Evolutionary conservation across 2,113 vertebrate genomes (phyloP).

Genomic region (Embiotoca jacksoni): DNA sequence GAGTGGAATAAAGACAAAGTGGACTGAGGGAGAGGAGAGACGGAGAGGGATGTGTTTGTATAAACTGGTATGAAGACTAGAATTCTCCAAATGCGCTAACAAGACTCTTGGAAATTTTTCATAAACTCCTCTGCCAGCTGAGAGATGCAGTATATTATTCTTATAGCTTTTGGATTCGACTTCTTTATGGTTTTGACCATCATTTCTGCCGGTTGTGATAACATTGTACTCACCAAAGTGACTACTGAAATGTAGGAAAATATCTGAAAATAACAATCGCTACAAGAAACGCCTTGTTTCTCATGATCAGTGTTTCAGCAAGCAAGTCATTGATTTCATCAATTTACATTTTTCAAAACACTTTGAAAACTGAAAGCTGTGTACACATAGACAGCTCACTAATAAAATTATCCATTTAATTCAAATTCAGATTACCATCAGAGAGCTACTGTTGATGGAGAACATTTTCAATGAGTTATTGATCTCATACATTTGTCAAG

Average conservation of each 20-base stretch:
- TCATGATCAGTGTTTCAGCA: too few relatives aligned
- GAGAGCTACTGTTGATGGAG: slow-evolving; percentile 1
- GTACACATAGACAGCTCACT: not conserved
- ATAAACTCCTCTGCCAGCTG: not conserved
- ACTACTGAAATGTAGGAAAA: not conserved
- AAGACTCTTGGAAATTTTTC: not conserved
- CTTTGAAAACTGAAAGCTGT: not conserved
- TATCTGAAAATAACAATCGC: too few relatives aligned
- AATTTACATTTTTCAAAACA: not conserved
- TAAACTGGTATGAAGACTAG: not conserved
- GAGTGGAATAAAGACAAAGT: slow-evolving; percentile 38
- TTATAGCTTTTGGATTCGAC: not conserved
- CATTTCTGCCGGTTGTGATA: not conserved
- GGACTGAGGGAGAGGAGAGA: slow-evolving; percentile 30
- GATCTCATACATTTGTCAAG: slow-evolving; percentile 48
- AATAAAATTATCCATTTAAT: slow-evolving; percentile 19
- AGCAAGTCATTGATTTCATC: too few relatives aligned
- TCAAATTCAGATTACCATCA: slow-evolving; percentile 9
- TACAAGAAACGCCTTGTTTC: too few relatives aligned
- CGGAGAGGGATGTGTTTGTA: not conserved
- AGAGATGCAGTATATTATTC: not conserved
- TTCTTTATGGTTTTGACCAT: not conserved
- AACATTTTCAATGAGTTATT: slow-evolving; percentile 34
- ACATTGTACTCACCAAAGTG: not conserved
- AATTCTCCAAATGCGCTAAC: not conserved